Percentiles rank a stretch among this genome's conserved stretches.
These are phyloP conservation scores for Malurus splendens DNA, from an alignment of 2,797 vertebrate genomes.

Conservation along the genomic window DNA sequence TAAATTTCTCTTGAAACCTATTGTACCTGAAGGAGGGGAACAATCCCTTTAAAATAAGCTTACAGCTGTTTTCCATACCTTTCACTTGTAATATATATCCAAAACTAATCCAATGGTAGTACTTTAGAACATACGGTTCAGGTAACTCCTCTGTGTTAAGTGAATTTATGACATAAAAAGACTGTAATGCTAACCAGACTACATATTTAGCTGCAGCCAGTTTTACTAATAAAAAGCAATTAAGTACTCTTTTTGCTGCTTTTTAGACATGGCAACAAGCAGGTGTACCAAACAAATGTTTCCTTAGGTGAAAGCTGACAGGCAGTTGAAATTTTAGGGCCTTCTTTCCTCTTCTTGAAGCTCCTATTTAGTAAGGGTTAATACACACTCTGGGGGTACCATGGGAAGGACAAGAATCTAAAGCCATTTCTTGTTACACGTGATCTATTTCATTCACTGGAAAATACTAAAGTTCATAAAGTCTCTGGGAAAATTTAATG, in stretches of 20 bases:
- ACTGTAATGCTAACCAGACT: not conserved
- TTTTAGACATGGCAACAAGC: not conserved
- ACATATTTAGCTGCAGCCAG: not conserved
- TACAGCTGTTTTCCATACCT: slow-evolving; percentile 7
- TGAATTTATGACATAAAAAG: not conserved
- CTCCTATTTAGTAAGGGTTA: not conserved
- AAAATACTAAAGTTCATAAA: not conserved
- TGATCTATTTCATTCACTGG: not conserved
- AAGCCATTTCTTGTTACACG: not conserved
- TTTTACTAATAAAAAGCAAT: not conserved
- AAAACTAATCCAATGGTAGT: not conserved
- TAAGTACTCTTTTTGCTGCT: not conserved
- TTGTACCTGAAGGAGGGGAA: not conserved
- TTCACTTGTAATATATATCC: not conserved
- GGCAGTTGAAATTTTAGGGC: not conserved
- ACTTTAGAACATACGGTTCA: not conserved
- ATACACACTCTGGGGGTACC: not conserved
- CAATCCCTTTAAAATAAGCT: not conserved
- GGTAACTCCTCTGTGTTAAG: not conserved
- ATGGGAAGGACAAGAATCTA: not conserved
- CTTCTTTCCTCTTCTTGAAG: not conserved
- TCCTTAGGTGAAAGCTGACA: not conserved
- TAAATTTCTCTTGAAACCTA: not conserved
- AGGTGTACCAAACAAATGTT: not conserved
- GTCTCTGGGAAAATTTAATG: not conserved